These are phyloP conservation scores for Muntiacus muntjak DNA, from an alignment of 2,113 vertebrate genomes.

Conservation along the genomic window DNA sequence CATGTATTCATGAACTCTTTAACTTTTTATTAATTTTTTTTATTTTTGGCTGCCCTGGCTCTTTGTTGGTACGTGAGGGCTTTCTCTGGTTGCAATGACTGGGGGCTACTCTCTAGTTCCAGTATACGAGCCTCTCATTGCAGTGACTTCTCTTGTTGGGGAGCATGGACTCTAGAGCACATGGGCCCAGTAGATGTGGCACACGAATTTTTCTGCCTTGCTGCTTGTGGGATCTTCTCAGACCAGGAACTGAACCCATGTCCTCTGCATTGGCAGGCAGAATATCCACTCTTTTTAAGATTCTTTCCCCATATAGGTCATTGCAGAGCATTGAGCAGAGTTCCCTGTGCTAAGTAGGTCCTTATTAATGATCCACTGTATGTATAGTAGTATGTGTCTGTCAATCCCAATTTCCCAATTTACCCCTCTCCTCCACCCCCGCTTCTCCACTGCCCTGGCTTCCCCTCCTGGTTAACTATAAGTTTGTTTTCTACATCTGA, in stretches of 20 bases:
- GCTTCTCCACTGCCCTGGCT: neutral
- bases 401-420: neutral
- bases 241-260: neutral
- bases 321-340: neutral
- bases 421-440: neutral
- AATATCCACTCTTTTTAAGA: neutral
- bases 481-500: neutral
- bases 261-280: neutral
- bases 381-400: neutral
- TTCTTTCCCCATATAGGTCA: neutral
- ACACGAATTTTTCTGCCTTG: neutral
- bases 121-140: neutral
- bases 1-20: neutral
- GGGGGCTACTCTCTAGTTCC: neutral
- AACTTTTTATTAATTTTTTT: neutral
- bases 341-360: neutral
- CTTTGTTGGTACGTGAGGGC: neutral
- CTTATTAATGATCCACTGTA: neutral
- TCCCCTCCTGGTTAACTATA: neutral
- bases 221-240: neutral
- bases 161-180: neutral
- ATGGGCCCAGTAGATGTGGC: neutral
- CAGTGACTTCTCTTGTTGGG: neutral
- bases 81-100: neutral
- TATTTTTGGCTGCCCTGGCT: neutral